Percentiles rank a stretch among this genome's conserved stretches.
These are phyloP conservation scores for Coptodon rendalli DNA, from an alignment of 2,113 vertebrate genomes.

Conservation along the genomic window DNA sequence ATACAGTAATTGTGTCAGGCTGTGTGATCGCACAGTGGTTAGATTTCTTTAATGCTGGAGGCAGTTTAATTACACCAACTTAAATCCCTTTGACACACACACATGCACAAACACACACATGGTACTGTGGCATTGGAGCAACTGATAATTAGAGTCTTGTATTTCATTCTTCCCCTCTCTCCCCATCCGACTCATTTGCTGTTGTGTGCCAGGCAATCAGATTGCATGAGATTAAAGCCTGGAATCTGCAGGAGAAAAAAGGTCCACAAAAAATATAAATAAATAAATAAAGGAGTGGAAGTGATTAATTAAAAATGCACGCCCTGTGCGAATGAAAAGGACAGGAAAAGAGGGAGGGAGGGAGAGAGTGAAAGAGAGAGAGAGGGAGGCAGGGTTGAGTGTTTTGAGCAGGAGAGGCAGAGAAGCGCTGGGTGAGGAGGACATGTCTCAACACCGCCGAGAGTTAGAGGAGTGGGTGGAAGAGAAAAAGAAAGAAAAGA, in stretches of 20 bases:
- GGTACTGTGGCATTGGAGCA: constrained; percentile 23
- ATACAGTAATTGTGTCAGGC: constrained; percentile 41
- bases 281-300: constrained; percentile 48
- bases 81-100: constrained; percentile 36
- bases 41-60: constrained; percentile 43
- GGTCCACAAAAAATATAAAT: constrained; percentile 14
- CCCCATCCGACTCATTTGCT: constrained; percentile 8
- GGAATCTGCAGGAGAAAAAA: constrained; percentile 11
- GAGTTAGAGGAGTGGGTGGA: constrained; percentile 62
- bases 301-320: constrained; percentile 62
- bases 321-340: constrained; percentile 21
- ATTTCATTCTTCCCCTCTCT: constrained; percentile 33
- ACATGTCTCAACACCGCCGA: constrained; percentile 56
- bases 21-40: constrained; percentile 44
- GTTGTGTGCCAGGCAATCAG: constrained; percentile 54
- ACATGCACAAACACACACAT: neutral
- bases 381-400: neutral
- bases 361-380: neutral
- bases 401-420: constrained; percentile 18
- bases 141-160: constrained; percentile 67
- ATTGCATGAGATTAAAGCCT: constrained; percentile 66
- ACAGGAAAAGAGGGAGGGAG: constrained; percentile 5
- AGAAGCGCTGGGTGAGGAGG: constrained; percentile 28
- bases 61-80: constrained; percentile 64
- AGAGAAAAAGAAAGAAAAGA: constrained; percentile 18